Base-by-base conservation (phyloP, 2,797 vertebrate genomes). In the Falco berigora region DNA sequence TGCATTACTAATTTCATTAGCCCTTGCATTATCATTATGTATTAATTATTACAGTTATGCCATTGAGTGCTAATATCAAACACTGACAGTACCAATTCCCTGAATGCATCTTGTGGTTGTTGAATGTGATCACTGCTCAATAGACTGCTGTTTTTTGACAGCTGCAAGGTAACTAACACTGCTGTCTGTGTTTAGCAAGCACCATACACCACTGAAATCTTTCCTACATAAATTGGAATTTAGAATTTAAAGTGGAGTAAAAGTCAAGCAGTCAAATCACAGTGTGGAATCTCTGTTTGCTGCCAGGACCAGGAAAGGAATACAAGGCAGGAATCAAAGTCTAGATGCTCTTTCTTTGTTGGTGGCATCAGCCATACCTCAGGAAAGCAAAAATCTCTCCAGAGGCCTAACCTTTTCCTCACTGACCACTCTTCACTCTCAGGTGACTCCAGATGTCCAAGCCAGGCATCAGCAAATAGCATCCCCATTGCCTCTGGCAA, bases 21-120 rank as follows among this genome's bases (percentile, higher is more conserved):
- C 94, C 95, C 96, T 94, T 90, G 91, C 74, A 17, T 97, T 92
- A 96, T 92, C 83, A 44, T 94, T 71, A 80, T 69, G 91, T 92
- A 82, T 98, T 98, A 98, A 98, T 98, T 97, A 97, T 90, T 91
- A 27, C 85, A 95, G 95, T 73, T 75, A 91, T 96, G 96, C 94
- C 96, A 93, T 77, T 38, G 66, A 97, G 95, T 89, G 96, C 95
- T 93, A 92, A 94, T 88, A 90, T 66, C 95, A 66, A 87, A 69
- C 40, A 17, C 97, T 96, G 97, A 98, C 97, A 95, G 92, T 90
- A 95, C 62, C 95, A 97, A 97, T 96, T 97, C 97, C 97, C 98
- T 46, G 64, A 93, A 78, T 64, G 68, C 91, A 78, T 92, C 87
- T 96, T 98, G 98, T 97, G 98, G 98, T 97, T 91, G 79, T 95